phyloP scores from a whole-genome alignment of 1,140 invertebrate species.

The Microplitis mediator region DNA sequence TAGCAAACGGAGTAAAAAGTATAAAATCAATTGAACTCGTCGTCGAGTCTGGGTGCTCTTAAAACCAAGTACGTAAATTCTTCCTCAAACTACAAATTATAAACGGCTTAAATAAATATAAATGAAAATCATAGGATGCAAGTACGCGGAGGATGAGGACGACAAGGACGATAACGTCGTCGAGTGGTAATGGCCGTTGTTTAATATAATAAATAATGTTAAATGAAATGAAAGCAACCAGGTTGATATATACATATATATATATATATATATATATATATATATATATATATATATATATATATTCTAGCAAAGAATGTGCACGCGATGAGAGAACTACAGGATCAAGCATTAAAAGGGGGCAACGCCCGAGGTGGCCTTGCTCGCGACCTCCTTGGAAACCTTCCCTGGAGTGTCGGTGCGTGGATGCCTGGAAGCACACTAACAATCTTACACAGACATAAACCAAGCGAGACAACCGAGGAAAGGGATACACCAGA shows the following conservation, averaged over 20 bases:
- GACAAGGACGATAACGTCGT: too few relatives aligned
- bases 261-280: constrained; percentile 2
- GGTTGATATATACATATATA: background rate
- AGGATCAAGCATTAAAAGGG: constrained; percentile 37
- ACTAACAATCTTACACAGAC: too few relatives aligned
- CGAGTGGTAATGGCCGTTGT: background rate
- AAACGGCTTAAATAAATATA: too few relatives aligned
- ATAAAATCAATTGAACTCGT: too few relatives aligned
- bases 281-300: constrained; percentile 2
- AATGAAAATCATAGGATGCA: too few relatives aligned
- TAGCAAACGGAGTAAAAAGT: too few relatives aligned
- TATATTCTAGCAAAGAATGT: constrained; percentile 24
- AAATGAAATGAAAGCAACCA: too few relatives aligned
- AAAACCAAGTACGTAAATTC: too few relatives aligned
- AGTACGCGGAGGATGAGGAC: too few relatives aligned
- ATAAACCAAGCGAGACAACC: background rate
- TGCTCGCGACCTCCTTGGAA: constrained; percentile 57
- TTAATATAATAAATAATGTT: background rate
- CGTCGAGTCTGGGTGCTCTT: too few relatives aligned
- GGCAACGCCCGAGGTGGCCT: constrained; percentile 59
- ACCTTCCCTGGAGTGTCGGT: constrained; percentile 20
- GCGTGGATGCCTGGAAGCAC: background rate
- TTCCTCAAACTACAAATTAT: too few relatives aligned
- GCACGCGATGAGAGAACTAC: constrained; percentile 17
- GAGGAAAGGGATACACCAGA: background rate